Base-by-base conservation (phyloP, 2,113 vertebrate species). In the Nothoprocta perdicaria region DNA sequence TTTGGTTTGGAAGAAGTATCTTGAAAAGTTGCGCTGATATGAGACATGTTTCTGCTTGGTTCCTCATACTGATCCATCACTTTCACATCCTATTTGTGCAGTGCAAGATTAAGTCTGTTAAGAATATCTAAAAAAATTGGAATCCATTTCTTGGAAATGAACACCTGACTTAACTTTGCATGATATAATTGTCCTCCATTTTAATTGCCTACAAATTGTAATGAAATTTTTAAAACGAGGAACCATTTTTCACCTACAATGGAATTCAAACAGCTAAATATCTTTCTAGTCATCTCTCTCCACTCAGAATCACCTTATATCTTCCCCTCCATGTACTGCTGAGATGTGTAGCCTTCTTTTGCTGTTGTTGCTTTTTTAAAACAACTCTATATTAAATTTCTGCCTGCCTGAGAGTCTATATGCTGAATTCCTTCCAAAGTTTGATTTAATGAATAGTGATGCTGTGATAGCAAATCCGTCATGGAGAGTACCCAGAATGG, bases 121-220 rank as follows among this genome's bases (percentile, higher is more conserved):
- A 84, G 52, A 80, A 31, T 24, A 55, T 46, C 50, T 55, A 77
- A 83, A 71, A 84, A 43, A 43, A 76, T 81, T 48, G 66, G 33
- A 8, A 55, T 93, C 31, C 17, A 14, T 72, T 90, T 78, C 35
- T 63, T 68, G 41, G 40, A 81, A 48, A 83, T 67, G 24, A 84
- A 52, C 88, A 88, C 52, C 74, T 88, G 31, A 84, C 41, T 74
- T 50, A 60, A 26, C 50, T 26, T 88, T 55, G 50, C 23, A 26
- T 27, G 23, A 57, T 84, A 46, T 84, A 75, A 72, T 21, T 58
- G 18, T 12, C 41, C 86, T 84, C 31, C 16, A 57, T 68, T 92
- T 87, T 89, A 91, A 87, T 73, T 92, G 43, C 11, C 52, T 68
- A 61, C 91, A 75, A 92, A 93, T 90, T 50, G 5, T 81, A 84